These are phyloP conservation scores for Elymnias hypermnestra DNA, from an alignment of 1,140 invertebrate genomes.

Conservation along the genomic window DNA sequence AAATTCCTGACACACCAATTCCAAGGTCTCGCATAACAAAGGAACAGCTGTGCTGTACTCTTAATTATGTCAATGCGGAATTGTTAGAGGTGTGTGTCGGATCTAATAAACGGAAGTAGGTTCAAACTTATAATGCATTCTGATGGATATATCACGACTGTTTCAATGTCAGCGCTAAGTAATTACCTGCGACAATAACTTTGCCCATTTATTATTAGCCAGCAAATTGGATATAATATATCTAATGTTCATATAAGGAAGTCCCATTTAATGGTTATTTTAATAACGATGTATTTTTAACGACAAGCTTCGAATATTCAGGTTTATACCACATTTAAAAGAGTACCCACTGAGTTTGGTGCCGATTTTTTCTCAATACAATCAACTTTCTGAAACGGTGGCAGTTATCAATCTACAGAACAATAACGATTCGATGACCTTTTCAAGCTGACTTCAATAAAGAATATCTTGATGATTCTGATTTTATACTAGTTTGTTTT, in stretches of 20 bases:
- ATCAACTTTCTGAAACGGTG: too few species aligned
- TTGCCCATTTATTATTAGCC: not conserved
- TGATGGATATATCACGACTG: slow-evolving; percentile 17
- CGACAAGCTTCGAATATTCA: too few species aligned
- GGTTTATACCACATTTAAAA: too few species aligned
- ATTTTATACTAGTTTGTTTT: too few species aligned
- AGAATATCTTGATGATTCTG: too few species aligned
- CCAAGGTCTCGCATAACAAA: slow-evolving; percentile 8
- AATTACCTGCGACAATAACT: slow-evolving; percentile 1
- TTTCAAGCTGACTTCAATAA: too few species aligned
- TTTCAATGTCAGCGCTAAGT: slow-evolving; percentile 5
- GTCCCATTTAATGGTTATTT: not conserved
- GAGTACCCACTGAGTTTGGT: too few species aligned
- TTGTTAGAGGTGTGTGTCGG: slow-evolving; percentile 3
- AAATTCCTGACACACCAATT: not conserved
- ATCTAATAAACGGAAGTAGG: slow-evolving; percentile 17
- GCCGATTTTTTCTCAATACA: too few species aligned
- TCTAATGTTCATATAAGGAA: too few species aligned
- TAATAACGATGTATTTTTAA: too few species aligned
- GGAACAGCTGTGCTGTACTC: slow-evolving; percentile 7
- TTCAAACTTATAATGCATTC: slow-evolving; percentile 6
- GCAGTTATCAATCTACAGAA: too few species aligned
- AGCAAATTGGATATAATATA: not conserved
- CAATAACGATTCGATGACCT: too few species aligned
- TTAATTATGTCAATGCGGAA: slow-evolving; percentile 20